A percentile compares a stretch with the other conserved stretches of the same genome.
These are phyloP conservation scores for Nomia melanderi DNA, from an alignment of 1,140 invertebrate genomes.

Conservation along the genomic window DNA sequence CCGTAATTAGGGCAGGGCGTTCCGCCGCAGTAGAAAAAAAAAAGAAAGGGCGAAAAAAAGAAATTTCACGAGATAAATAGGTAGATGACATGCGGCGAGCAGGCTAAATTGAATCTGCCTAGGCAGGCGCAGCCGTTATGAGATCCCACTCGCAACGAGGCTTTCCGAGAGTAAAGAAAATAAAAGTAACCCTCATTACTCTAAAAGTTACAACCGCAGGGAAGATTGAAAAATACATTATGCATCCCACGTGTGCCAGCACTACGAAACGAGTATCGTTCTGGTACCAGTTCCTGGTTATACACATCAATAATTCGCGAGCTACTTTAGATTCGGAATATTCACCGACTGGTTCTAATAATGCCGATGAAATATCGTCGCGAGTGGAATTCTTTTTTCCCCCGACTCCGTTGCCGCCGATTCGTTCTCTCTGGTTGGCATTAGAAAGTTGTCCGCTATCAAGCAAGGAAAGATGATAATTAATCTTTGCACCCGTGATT, in stretches of 20 bases:
- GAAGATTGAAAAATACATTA: conserved; percentile 32
- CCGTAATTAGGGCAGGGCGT: no score
- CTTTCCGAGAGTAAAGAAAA: neutral
- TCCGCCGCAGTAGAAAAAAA: no score
- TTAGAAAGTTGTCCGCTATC: no score
- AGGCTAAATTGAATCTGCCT: conserved; percentile 2
- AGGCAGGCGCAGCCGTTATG: neutral
- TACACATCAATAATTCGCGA: neutral
- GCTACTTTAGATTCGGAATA: neutral
- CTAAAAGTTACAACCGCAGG: conserved; percentile 7
- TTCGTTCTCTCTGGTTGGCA: no score
- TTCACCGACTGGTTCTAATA: neutral
- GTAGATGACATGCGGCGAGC: neutral
- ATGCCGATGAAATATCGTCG: neutral
- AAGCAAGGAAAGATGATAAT: no score
- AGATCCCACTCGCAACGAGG: conserved; percentile 1
- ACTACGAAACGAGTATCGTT: conserved; percentile 1
- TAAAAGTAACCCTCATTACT: neutral
- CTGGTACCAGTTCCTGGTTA: conserved; percentile 5
- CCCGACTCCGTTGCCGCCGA: no score
- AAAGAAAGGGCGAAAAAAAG: no score
- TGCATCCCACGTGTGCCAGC: neutral
- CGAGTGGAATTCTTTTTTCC: neutral
- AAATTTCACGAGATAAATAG: neutral
- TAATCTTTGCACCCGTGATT: no score